Conservation (phyloP, 2,797 vertebrate genomes). For the Paedocypris micromegethes region DNA sequence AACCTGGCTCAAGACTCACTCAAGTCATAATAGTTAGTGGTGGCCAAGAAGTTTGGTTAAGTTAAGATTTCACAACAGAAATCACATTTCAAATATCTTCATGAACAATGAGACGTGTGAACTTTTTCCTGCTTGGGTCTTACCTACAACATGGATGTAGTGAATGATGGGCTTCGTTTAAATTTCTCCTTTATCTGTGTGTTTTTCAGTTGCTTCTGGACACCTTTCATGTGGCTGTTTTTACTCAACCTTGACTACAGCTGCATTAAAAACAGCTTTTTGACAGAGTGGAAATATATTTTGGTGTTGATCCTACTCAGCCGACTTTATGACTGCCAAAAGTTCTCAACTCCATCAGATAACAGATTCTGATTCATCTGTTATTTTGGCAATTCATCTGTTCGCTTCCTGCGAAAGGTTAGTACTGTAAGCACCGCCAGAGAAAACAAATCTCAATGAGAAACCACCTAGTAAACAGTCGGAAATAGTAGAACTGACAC, state of each 20-base stretch:
- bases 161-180: too few relatives aligned
- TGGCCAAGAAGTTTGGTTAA: too few relatives aligned
- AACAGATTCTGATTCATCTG: slow-evolving; percentile 27
- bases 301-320: slow-evolving; percentile 21
- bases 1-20: too few relatives aligned
- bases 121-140: too few relatives aligned
- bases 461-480: too few relatives aligned
- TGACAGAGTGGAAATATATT: slow-evolving; percentile 34
- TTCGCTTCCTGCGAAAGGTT: slow-evolving; percentile 14
- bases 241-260: slow-evolving; percentile 48
- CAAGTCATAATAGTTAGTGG: too few relatives aligned
- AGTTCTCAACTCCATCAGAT: slow-evolving; percentile 24
- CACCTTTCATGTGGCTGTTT: slow-evolving; percentile 52
- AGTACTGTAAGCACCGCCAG: background rate
- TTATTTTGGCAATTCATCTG: slow-evolving; percentile 18
- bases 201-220: slow-evolving; percentile 40
- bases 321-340: slow-evolving; percentile 26
- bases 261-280: slow-evolving; percentile 58
- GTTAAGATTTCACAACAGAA: too few relatives aligned
- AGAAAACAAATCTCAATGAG: slow-evolving; percentile 16
- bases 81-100: too few relatives aligned
- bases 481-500: too few relatives aligned
- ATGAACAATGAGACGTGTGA: too few relatives aligned
- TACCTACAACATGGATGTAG: too few relatives aligned
- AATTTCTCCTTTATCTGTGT: background rate